Percentiles rank a stretch among this genome's conserved stretches.
Conservation (phyloP, 2,113 vertebrate species). For the Anoura caudifer region DNA sequence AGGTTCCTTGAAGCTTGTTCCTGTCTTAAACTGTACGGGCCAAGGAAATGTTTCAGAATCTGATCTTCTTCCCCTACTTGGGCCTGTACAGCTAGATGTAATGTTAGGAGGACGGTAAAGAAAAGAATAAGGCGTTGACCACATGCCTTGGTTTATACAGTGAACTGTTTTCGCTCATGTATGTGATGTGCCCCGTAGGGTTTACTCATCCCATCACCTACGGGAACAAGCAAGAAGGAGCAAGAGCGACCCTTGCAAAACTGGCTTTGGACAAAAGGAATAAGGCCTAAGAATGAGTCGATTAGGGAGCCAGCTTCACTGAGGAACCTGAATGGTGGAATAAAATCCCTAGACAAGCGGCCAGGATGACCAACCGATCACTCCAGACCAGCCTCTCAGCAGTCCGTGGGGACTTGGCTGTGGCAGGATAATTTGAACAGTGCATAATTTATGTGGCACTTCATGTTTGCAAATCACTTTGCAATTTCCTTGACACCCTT, state of each 20-base stretch:
- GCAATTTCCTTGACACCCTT: conserved; percentile 35
- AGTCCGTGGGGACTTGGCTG: neutral
- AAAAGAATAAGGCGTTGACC: neutral
- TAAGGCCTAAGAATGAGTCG: neutral
- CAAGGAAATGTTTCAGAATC: neutral
- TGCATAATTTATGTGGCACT: neutral
- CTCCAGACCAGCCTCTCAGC: no score
- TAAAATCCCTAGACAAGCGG: neutral
- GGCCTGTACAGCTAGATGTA: neutral
- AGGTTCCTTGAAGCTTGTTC: neutral
- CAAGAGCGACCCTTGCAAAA: neutral
- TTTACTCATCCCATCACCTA: neutral
- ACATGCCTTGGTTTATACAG: neutral
- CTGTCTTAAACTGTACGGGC: neutral
- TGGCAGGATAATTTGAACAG: neutral
- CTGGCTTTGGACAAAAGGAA: neutral
- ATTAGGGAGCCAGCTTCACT: neutral
- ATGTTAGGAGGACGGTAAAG: neutral
- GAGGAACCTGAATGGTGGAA: neutral
- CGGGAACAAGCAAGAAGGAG: neutral
- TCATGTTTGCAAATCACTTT: conserved; percentile 23
- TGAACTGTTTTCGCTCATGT: neutral
- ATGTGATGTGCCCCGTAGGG: neutral
- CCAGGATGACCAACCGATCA: neutral
- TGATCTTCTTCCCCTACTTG: neutral